phyloP scores from a whole-genome alignment of 2,113 vertebrate species.

The Caracal caracal region DNA sequence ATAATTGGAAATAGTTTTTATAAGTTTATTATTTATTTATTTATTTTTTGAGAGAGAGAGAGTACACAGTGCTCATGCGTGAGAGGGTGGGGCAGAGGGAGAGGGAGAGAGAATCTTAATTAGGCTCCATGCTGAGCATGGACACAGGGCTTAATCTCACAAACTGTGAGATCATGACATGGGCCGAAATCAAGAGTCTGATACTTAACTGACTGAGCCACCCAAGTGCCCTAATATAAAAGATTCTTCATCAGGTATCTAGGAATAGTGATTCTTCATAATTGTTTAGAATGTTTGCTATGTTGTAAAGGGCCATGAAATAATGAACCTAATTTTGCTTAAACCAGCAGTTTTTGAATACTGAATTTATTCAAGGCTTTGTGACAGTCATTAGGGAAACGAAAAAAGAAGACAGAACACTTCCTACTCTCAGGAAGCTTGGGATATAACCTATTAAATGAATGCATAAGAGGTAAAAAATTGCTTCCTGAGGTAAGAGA shows the following conservation, averaged over 20 bases:
- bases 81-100: no score
- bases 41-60: no score
- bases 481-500: not conserved
- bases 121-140: no score
- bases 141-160: no score
- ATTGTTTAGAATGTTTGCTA: not conserved
- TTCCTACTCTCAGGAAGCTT: not conserved
- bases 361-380: not conserved
- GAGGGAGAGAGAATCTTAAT: no score
- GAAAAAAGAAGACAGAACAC: not conserved
- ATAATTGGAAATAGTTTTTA: not conserved
- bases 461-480: not conserved
- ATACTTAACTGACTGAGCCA: no score
- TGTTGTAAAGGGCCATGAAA: not conserved
- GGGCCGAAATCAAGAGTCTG: no score
- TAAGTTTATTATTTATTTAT: no score
- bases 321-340: not conserved
- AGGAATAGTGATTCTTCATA: not conserved
- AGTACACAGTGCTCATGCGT: no score
- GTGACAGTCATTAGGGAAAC: not conserved
- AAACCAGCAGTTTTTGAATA: not conserved
- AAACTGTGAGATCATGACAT: no score
- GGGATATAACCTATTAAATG: not conserved
- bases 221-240: not conserved
- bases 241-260: not conserved